Conservation (phyloP, 2,113 vertebrate species). For the Plecturocebus donacophilus region DNA sequence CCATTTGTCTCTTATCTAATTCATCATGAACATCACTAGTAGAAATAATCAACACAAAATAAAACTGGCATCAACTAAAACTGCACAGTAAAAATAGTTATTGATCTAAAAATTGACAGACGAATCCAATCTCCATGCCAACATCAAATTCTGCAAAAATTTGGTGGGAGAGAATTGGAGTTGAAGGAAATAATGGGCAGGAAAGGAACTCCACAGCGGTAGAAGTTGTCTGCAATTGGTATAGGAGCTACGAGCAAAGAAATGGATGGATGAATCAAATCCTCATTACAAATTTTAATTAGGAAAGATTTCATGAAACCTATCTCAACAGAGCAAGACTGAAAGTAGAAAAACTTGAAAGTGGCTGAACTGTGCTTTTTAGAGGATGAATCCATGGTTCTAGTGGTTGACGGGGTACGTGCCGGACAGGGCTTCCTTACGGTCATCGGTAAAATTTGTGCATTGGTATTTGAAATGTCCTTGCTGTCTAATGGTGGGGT, state of each 20-base stretch:
- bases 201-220: background rate
- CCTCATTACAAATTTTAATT: conserved; percentile 12
- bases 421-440: background rate
- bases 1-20: background rate
- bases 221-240: background rate
- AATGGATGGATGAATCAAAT: background rate
- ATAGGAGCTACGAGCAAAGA: background rate
- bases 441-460: background rate
- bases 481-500: background rate
- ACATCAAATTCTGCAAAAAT: background rate
- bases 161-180: background rate
- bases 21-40: background rate
- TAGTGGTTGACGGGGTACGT: background rate
- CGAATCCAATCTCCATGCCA: background rate
- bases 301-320: background rate
- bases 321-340: background rate
- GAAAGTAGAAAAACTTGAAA: background rate
- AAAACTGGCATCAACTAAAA: conserved; percentile 28
- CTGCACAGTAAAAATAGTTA: background rate
- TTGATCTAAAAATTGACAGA: conserved; percentile 37
- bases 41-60: conserved; percentile 29
- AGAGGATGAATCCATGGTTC: background rate
- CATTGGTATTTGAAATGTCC: background rate
- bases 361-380: background rate
- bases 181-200: background rate